A percentile compares a stretch with the other conserved stretches of the same genome.
Conservation (phyloP, 2,113 vertebrate species). For the Morphnarchus princeps region DNA sequence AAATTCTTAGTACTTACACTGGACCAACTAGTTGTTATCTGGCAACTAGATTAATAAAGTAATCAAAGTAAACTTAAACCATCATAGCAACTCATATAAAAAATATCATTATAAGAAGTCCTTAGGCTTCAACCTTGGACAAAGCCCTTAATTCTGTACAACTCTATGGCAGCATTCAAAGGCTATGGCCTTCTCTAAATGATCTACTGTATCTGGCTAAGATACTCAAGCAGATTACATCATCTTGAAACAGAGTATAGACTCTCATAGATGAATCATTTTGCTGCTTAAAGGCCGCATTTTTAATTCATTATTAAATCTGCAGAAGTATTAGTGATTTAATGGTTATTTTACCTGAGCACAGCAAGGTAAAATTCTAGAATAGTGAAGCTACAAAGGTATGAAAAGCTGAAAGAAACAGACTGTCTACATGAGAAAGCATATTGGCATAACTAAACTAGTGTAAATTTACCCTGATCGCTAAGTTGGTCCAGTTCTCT, state of each 20-base stretch:
- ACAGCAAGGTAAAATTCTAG: neutral
- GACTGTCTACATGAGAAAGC: neutral
- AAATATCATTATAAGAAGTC: neutral
- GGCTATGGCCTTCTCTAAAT: neutral
- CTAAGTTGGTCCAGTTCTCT: neutral
- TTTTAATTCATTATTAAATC: neutral
- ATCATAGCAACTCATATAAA: neutral
- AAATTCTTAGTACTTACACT: neutral
- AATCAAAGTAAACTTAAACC: neutral
- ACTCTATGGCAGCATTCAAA: neutral
- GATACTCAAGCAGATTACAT: neutral
- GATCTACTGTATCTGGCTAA: neutral
- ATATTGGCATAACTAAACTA: neutral
- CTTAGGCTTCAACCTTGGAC: neutral
- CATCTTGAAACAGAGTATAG: neutral
- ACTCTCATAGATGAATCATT: neutral
- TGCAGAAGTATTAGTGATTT: neutral
- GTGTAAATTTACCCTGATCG: neutral
- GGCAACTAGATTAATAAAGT: neutral
- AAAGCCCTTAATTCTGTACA: neutral
- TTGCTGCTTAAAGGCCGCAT: neutral
- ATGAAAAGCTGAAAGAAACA: neutral
- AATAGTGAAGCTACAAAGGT: neutral
- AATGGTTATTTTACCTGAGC: neutral
- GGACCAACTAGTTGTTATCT: neutral